Percentiles rank a stretch among this genome's conserved stretches.
These are phyloP conservation scores for Pempheris klunzingeri DNA, from an alignment of 2,797 vertebrate species.

Conservation along the genomic window DNA sequence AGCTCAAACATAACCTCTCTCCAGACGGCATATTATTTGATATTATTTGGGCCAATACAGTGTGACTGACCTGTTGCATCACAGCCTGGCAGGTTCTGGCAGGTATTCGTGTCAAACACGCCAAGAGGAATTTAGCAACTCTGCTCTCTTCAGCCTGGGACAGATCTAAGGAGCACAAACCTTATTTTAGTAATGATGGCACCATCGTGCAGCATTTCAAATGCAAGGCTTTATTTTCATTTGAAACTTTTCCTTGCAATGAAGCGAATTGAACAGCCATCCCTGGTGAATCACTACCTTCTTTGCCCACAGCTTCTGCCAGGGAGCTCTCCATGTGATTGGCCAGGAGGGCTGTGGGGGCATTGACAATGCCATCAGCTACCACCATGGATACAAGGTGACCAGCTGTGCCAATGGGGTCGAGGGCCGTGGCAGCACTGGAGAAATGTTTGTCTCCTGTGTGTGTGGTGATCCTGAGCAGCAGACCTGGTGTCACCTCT, in stretches of 20 bases:
- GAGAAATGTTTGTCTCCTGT: constrained; percentile 83
- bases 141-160: constrained; percentile 71
- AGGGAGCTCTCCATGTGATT: constrained; percentile 87
- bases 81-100: constrained; percentile 81
- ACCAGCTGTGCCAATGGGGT: constrained; percentile 81
- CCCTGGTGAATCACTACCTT: constrained; percentile 69
- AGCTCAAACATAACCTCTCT: not conserved
- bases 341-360: constrained; percentile 84
- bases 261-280: not conserved
- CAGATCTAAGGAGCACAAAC: constrained; percentile 67
- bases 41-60: not conserved
- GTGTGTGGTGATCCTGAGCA: constrained; percentile 82
- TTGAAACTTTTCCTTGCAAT: not conserved
- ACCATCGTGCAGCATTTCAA: not conserved
- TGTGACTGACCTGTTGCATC: constrained; percentile 81
- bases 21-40: not conserved
- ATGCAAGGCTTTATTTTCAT: not conserved
- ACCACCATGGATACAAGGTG: constrained; percentile 87
- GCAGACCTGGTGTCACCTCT: constrained; percentile 81
- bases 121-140: constrained; percentile 83
- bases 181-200: constrained; percentile 2
- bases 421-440: constrained; percentile 68
- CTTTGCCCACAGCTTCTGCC: constrained; percentile 78
- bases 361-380: constrained; percentile 81
- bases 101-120: constrained; percentile 83